Conservation (phyloP, 2,113 vertebrate species). For the Tylochromis polylepis region DNA sequence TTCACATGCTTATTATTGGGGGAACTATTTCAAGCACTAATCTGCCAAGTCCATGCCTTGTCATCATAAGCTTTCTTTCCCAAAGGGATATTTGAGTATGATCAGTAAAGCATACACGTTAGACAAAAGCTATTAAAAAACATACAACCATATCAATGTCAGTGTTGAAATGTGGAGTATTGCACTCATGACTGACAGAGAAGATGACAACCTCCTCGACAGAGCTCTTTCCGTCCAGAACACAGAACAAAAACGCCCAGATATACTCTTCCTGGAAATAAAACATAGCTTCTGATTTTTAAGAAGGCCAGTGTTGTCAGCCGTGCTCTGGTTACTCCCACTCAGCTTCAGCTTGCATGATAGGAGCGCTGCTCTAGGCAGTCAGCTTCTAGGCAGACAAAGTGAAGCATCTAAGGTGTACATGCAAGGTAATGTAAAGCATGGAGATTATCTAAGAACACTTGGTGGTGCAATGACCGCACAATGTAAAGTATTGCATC, state of each 20-base stretch:
- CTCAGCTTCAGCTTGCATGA: background rate
- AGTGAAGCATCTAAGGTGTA: conserved; percentile 34
- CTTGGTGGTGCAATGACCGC: conserved; percentile 70
- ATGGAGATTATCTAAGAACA: conserved; percentile 71
- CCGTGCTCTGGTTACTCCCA: conserved; percentile 17
- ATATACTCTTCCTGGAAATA: background rate
- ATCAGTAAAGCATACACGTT: conserved; percentile 21
- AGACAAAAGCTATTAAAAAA: conserved; percentile 3
- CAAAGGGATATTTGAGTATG: conserved; percentile 39
- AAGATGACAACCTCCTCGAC: conserved; percentile 30
- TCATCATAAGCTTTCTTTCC: conserved; percentile 32
- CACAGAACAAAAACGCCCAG: conserved; percentile 15
- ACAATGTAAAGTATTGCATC: conserved; percentile 73
- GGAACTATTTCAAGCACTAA: conserved; percentile 61
- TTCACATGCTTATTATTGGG: conserved; percentile 67
- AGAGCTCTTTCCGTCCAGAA: background rate
- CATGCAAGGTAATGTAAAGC: conserved; percentile 60
- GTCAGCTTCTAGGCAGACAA: conserved; percentile 26
- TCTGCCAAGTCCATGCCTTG: conserved; percentile 65
- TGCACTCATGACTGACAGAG: conserved; percentile 39
- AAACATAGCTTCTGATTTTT: conserved; percentile 1
- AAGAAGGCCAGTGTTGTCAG: conserved; percentile 26
- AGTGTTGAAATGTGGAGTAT: conserved; percentile 38
- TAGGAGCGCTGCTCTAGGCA: conserved; percentile 3
- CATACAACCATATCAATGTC: conserved; percentile 27